Percentiles rank a stretch among this genome's conserved stretches.
These are phyloP conservation scores for Sialia sialis DNA, from an alignment of 2,113 vertebrate genomes.

Conservation along the genomic window DNA sequence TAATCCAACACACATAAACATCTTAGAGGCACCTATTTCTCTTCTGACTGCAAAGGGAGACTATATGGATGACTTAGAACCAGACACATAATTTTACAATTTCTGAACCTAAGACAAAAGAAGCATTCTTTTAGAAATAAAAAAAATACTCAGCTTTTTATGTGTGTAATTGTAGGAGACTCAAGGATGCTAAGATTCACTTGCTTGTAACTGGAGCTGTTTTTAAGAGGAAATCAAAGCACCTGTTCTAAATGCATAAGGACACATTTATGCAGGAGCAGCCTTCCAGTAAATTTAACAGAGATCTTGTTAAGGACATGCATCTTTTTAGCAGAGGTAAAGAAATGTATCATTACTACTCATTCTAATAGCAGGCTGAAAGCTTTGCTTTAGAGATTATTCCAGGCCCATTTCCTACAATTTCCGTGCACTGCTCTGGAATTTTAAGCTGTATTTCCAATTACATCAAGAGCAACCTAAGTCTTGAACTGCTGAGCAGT, in stretches of 20 bases:
- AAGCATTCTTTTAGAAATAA: neutral
- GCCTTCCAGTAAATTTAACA: neutral
- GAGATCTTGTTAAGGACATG: neutral
- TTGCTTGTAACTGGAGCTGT: neutral
- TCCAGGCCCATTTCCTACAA: neutral
- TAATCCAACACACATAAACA: neutral
- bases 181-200: neutral
- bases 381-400: neutral
- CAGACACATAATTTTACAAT: neutral
- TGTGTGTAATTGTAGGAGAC: neutral
- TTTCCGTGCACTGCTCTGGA: neutral
- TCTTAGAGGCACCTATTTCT: neutral
- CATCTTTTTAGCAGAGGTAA: neutral
- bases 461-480: neutral
- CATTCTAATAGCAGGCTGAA: neutral
- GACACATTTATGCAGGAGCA: neutral
- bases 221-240: neutral
- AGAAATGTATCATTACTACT: neutral
- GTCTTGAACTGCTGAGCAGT: neutral
- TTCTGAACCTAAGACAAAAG: neutral
- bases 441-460: neutral
- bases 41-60: neutral
- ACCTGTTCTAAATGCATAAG: neutral
- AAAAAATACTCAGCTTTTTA: neutral
- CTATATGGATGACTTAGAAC: neutral